Conservation (phyloP, 1,140 invertebrate genomes). For the Drosophila nannoptera region DNA sequence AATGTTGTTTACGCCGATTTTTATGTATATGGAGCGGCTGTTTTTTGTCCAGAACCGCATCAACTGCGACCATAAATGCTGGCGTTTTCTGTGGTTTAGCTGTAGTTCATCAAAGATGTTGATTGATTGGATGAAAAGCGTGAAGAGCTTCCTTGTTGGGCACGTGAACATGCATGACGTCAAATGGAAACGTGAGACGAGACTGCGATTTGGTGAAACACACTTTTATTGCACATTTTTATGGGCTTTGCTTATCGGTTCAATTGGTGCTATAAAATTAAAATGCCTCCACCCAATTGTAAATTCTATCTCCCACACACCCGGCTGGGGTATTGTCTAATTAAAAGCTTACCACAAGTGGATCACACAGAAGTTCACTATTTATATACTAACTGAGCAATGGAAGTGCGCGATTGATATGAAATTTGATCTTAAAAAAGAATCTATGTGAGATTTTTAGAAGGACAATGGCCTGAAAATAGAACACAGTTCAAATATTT, state of each 20-base stretch:
- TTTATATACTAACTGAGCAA: conserved; percentile 14
- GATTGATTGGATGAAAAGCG: conserved; percentile 2
- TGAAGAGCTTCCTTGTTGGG: background rate
- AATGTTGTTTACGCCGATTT: conserved; percentile 27
- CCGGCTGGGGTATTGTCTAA: conserved; percentile 7
- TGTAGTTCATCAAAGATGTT: conserved; percentile 20
- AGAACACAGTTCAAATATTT: conserved; percentile 29
- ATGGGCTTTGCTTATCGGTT: conserved; percentile 30
- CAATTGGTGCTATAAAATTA: conserved; percentile 32
- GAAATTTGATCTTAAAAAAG: background rate
- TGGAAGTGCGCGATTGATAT: conserved; percentile 15
- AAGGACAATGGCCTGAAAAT: conserved; percentile 14
- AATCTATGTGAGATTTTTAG: background rate
- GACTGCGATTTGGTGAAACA: conserved; percentile 22
- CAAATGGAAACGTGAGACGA: conserved; percentile 32
- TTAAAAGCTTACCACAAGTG: conserved; percentile 20
- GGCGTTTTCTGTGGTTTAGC: background rate
- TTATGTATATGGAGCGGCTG: conserved; percentile 2
- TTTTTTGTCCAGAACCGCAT: conserved; percentile 13
- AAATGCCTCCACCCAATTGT: background rate
- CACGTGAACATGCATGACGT: conserved; percentile 35
- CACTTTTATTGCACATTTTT: conserved; percentile 30
- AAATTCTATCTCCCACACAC: background rate
- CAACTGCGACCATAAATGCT: conserved; percentile 2
- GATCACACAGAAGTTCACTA: conserved; percentile 12